A percentile compares a stretch with the other conserved stretches of the same genome.
These are phyloP conservation scores for Stegostoma tigrinum DNA, from an alignment of 2,113 vertebrate genomes.

Conservation along the genomic window DNA sequence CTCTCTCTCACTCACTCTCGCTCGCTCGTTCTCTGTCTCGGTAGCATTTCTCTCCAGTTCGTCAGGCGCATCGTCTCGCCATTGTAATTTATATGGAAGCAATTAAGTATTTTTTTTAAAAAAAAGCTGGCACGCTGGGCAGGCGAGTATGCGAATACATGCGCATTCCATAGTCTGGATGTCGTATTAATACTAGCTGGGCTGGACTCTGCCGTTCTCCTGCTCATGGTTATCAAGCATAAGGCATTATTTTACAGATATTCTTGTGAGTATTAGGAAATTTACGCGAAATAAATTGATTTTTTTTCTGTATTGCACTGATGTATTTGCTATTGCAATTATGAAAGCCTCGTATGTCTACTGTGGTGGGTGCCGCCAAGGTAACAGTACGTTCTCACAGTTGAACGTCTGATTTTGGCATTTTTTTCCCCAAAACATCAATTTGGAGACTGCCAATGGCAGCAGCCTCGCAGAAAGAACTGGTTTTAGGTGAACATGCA, in stretches of 20 bases:
- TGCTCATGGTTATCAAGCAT: background rate
- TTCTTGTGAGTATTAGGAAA: slow-evolving; percentile 22
- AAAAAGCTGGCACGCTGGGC: background rate
- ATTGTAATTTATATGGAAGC: background rate
- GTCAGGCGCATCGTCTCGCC: background rate
- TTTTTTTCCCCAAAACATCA: background rate
- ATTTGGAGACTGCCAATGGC: background rate
- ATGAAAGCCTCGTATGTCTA: background rate
- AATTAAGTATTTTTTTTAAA: background rate
- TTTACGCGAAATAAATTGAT: background rate
- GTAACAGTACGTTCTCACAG: background rate
- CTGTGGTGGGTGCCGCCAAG: background rate
- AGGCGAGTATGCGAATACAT: slow-evolving; percentile 10
- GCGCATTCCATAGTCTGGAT: slow-evolving; percentile 19
- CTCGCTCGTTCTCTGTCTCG: background rate
- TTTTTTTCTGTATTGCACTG: background rate
- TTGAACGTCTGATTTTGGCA: background rate
- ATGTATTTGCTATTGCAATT: background rate
- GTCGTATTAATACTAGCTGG: background rate
- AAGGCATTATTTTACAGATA: background rate
- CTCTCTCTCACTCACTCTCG: background rate
- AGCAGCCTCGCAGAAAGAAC: background rate
- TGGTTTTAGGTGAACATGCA: background rate
- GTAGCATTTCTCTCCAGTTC: slow-evolving; percentile 11
- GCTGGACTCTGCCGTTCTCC: background rate